These are phyloP conservation scores for Drosophila melanica DNA, from an alignment of 1,140 invertebrate genomes.

Conservation along the genomic window DNA sequence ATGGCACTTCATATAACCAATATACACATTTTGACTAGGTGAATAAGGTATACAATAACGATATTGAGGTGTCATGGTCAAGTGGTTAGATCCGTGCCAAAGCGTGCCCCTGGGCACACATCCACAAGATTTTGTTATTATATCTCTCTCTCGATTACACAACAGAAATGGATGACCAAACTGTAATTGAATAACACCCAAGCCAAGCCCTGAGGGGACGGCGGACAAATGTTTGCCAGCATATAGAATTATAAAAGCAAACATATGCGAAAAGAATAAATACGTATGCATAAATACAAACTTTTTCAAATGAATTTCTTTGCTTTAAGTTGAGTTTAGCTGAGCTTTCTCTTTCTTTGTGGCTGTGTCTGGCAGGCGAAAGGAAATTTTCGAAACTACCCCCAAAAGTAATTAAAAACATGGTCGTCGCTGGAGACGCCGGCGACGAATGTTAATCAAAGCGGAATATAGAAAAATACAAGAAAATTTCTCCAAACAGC, in stretches of 20 bases:
- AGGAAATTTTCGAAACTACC: slow-evolving; percentile 66
- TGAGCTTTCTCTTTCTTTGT: slow-evolving; percentile 30
- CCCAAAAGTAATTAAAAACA: slow-evolving; percentile 80
- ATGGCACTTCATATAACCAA: no score
- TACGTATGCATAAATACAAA: background rate
- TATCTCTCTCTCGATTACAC: slow-evolving; percentile 25
- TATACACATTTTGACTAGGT: background rate
- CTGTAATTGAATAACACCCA: slow-evolving; percentile 54
- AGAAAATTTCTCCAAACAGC: slow-evolving; percentile 38
- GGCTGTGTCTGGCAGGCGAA: slow-evolving; percentile 21
- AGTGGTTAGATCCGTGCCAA: slow-evolving; percentile 61
- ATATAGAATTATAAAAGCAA: slow-evolving; percentile 23
- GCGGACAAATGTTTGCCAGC: slow-evolving; percentile 19
- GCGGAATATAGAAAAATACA: slow-evolving; percentile 66
- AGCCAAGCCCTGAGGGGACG: background rate
- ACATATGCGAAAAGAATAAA: slow-evolving; percentile 14
- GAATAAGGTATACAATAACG: slow-evolving; percentile 8
- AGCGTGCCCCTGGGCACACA: slow-evolving; percentile 45
- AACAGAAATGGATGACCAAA: slow-evolving; percentile 30
- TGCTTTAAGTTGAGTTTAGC: slow-evolving; percentile 49
- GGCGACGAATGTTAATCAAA: slow-evolving; percentile 75
- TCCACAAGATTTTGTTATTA: slow-evolving; percentile 44
- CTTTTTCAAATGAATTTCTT: slow-evolving; percentile 6
- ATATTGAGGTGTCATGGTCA: slow-evolving; percentile 59
- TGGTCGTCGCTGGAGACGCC: slow-evolving; percentile 52